Conservation (phyloP, 2,888 invertebrate species). For the Nysson spinosus region DNA sequence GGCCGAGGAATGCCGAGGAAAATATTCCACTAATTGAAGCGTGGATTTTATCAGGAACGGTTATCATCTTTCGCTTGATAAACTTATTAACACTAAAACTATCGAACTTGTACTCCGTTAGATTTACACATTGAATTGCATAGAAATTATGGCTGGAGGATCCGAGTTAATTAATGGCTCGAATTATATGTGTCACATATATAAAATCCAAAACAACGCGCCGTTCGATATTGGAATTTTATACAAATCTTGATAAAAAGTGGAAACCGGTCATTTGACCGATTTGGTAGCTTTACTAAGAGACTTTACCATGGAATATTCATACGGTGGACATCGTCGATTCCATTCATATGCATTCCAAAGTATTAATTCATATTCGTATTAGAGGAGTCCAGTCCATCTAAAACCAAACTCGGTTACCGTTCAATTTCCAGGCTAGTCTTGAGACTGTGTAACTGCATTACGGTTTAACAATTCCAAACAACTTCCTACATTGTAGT, state of each 20-base stretch:
- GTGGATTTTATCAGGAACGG: slow-evolving; percentile 3
- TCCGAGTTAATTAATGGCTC: too few relatives aligned
- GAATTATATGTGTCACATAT: too few relatives aligned
- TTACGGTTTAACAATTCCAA: slow-evolving; percentile 22
- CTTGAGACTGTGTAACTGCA: slow-evolving; percentile 36
- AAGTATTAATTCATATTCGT: slow-evolving; percentile 18
- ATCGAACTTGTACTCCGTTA: too few relatives aligned
- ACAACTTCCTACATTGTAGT: slow-evolving; percentile 12
- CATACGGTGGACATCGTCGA: slow-evolving; percentile 16
- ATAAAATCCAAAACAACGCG: too few relatives aligned
- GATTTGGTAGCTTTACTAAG: too few relatives aligned
- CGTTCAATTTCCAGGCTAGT: slow-evolving; percentile 36
- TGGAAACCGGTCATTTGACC: not conserved
- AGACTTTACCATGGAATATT: slow-evolving; percentile 6
- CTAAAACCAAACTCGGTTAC: slow-evolving; percentile 41
- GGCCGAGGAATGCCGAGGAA: not conserved
- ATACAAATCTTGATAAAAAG: too few relatives aligned
- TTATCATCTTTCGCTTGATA: too few relatives aligned
- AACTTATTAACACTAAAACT: too few relatives aligned
- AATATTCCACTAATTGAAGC: not conserved
- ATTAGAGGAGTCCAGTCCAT: slow-evolving; percentile 8
- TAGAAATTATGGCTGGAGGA: too few relatives aligned
- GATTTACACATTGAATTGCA: too few relatives aligned
- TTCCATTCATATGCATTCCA: slow-evolving; percentile 29
- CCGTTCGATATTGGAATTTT: too few relatives aligned